These are phyloP conservation scores for Peromyscus attwateri DNA, from an alignment of 2,797 vertebrate species.

Conservation along the genomic window DNA sequence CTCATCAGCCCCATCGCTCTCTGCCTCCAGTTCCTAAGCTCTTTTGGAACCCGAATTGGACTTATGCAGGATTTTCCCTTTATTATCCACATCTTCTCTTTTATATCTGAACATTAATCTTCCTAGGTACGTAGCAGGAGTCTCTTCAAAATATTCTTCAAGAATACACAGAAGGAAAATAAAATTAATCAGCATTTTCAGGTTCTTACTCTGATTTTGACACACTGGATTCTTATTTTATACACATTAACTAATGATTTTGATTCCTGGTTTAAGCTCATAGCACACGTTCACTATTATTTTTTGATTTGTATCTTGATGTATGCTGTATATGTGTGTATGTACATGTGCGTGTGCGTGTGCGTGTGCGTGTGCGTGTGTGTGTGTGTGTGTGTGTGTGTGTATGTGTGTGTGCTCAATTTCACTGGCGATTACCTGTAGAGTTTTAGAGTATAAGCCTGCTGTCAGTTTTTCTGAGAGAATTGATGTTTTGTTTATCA, in stretches of 20 bases:
- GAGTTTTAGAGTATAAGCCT: constrained; percentile 27
- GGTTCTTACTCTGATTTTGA: constrained; percentile 51
- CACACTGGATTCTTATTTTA: background rate
- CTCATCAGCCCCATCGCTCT: background rate
- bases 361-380: background rate
- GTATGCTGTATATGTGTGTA: background rate
- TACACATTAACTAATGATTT: background rate
- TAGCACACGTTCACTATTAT: constrained; percentile 25
- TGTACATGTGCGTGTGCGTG: background rate
- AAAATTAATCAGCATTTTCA: constrained; percentile 26
- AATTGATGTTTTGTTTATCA: constrained; percentile 40
- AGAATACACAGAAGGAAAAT: constrained; percentile 21
- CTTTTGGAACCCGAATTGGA: background rate
- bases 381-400: background rate
- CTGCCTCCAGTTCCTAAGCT: background rate
- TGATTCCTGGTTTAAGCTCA: background rate
- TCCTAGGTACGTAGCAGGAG: background rate
- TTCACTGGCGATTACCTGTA: constrained; percentile 19
- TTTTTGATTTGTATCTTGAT: constrained; percentile 55
- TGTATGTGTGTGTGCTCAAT: background rate
- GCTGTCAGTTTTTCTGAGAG: background rate
- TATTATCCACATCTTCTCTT: background rate
- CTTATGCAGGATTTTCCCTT: background rate
- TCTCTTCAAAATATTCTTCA: constrained; percentile 38
- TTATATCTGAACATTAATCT: constrained; percentile 30